Conservation (phyloP, 2,113 vertebrate species). For the Ctenodactylus gundi region DNA sequence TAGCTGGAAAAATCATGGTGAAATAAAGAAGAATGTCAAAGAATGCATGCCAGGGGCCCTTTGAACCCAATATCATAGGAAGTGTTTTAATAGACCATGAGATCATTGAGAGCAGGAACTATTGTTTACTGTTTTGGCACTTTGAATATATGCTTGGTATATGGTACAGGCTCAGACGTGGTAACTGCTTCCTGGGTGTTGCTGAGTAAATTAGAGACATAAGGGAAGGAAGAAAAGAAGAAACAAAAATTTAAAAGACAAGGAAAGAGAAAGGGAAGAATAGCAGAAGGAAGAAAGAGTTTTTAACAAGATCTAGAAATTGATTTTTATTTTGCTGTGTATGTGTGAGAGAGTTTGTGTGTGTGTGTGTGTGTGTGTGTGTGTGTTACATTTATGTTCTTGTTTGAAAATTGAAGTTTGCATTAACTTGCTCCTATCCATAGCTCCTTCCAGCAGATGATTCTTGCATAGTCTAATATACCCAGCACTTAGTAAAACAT, state of each 20-base stretch:
- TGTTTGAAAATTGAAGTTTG: conserved; percentile 14
- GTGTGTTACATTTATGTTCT: too few species aligned
- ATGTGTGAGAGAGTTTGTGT: too few species aligned
- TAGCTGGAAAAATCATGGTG: neutral
- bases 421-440: conserved; percentile 2
- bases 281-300: neutral
- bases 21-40: neutral
- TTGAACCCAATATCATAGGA: neutral
- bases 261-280: neutral
- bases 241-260: neutral
- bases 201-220: neutral
- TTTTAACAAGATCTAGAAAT: conserved; percentile 35
- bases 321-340: neutral
- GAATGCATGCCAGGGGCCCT: neutral
- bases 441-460: neutral
- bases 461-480: neutral
- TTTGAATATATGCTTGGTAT: neutral
- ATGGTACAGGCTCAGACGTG: neutral
- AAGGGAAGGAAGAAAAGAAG: neutral
- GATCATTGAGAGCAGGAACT: neutral
- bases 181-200: neutral
- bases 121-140: neutral
- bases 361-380: too few species aligned
- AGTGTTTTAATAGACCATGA: neutral
- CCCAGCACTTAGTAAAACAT: neutral